These are phyloP conservation scores for Trichonephila clavata DNA, from an alignment of 1,140 invertebrate genomes.

Conservation along the genomic window DNA sequence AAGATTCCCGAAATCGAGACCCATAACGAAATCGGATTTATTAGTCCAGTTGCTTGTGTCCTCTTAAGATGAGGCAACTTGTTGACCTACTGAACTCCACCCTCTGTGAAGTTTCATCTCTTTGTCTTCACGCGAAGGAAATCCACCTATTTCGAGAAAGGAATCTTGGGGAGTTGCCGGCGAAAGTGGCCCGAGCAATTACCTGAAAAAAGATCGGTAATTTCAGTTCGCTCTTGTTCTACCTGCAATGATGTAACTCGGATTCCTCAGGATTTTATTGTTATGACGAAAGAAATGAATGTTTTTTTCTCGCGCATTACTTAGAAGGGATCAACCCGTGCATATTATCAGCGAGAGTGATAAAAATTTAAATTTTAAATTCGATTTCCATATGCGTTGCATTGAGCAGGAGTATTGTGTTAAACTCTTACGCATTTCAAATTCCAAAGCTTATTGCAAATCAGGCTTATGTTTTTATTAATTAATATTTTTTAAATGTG, in stretches of 20 bases:
- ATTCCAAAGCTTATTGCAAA: too few species aligned
- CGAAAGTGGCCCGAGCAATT: not conserved
- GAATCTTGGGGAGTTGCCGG: not conserved
- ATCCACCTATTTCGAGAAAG: conserved; percentile 1
- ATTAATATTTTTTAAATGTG: too few species aligned
- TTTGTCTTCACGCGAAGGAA: conserved; percentile 26
- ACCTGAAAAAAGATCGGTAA: not conserved
- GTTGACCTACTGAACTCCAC: conserved; percentile 57
- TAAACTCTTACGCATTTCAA: too few species aligned
- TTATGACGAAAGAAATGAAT: not conserved
- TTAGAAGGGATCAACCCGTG: too few species aligned
- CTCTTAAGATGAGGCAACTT: conserved; percentile 44
- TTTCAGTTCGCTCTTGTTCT: not conserved
- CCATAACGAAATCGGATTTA: conserved; percentile 43
- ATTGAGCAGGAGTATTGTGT: too few species aligned
- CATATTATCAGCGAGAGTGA: too few species aligned
- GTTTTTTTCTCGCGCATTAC: too few species aligned
- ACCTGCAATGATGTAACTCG: not conserved
- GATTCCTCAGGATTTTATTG: not conserved
- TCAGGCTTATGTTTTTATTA: too few species aligned
- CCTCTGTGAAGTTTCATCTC: not conserved
- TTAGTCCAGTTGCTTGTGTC: conserved; percentile 43
- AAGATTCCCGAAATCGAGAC: conserved; percentile 6
- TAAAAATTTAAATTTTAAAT: too few species aligned
- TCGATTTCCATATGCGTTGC: too few species aligned